These are phyloP conservation scores for Drosophila pallidifrons DNA, from an alignment of 1,140 invertebrate species.

Conservation along the genomic window DNA sequence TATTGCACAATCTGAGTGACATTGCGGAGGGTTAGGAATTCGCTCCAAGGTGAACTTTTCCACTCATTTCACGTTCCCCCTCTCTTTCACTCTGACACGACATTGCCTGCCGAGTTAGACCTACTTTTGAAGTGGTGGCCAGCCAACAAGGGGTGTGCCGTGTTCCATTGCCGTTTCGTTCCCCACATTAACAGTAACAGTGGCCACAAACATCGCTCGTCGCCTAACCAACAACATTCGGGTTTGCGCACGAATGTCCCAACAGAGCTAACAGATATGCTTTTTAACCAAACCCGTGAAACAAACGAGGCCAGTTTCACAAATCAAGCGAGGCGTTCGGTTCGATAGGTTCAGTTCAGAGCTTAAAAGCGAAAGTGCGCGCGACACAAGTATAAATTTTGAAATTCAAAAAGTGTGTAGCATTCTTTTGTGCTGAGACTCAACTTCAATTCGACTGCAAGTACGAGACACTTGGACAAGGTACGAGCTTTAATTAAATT, in stretches of 20 bases:
- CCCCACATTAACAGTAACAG: conserved; percentile 55
- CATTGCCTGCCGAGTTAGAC: conserved; percentile 40
- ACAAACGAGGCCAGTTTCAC: conserved; percentile 83
- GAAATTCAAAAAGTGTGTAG: conserved; percentile 62
- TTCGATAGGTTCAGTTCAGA: conserved; percentile 74
- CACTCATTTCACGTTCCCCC: conserved; percentile 8
- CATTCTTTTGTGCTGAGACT: conserved; percentile 45
- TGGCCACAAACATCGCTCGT: conserved; percentile 54
- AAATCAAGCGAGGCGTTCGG: conserved; percentile 81
- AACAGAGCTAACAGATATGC: conserved; percentile 48
- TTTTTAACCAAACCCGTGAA: conserved; percentile 68
- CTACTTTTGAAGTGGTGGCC: conserved; percentile 50
- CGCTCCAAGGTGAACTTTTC: conserved; percentile 17
- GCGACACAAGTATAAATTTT: conserved; percentile 54
- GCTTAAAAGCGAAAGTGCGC: conserved; percentile 72
- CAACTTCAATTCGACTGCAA: background rate
- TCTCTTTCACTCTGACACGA: conserved; percentile 35
- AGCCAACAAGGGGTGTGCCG: conserved; percentile 11
- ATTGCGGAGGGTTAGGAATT: conserved; percentile 21
- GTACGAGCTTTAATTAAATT: conserved; percentile 41
- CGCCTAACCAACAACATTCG: conserved; percentile 32
- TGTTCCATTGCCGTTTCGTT: conserved; percentile 44
- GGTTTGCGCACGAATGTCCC: conserved; percentile 34
- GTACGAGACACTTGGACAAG: conserved; percentile 9
- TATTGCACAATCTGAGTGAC: conserved; percentile 18